Evolutionary conservation across 2,797 vertebrate species (phyloP), one percentile per base, ranked within the genome.

Genomic region (Sebastes nivosus): DNA sequence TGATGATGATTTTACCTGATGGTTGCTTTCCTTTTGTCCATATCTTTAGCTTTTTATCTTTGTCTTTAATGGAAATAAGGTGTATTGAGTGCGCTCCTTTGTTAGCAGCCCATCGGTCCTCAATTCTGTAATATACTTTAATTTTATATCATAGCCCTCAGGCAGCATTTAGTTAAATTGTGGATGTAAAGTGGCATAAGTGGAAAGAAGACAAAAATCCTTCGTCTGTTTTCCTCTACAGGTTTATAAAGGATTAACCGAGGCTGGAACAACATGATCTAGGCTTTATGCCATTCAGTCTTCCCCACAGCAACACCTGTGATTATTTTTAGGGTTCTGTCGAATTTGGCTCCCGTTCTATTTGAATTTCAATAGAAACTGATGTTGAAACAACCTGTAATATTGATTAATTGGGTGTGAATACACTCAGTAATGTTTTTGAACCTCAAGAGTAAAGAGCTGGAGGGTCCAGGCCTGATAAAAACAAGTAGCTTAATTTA

Each of bases 191-290:
- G 82, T 60, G 68, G 29, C 67, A 34, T 11, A 25, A 76, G 61
- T 65, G 68, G 32, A 79, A 73, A 78, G 7, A 60, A 67, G 58
- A 70, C 32, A 59, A 66, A 36, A 71, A 68, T 58, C 38, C 42
- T 58, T 60, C 38, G 58, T 18, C 20, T 68, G 67, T 74, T 82
- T 83, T 77, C 38, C 32, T 82, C 54, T 72, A 27, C 42, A 64
- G 82, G 74, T 69, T 82, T 74, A 75, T 89, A 87, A 61, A 57
- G 70, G 78, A 80, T 84, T 80, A 89, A 24, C 29, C 9, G n/a
- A 78, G 52, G 60, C 82, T 87, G 73, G 60, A 75, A 81, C 64
- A 77, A 50, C 57, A 87, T 85, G 75, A 77, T 54, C 46, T 32
- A 1, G 30, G 67, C 75, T 80, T 80, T 46, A 81, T 64, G 24